Base-by-base conservation (phyloP, 2,888 invertebrate genomes). In the Hyppa rectilinea region DNA sequence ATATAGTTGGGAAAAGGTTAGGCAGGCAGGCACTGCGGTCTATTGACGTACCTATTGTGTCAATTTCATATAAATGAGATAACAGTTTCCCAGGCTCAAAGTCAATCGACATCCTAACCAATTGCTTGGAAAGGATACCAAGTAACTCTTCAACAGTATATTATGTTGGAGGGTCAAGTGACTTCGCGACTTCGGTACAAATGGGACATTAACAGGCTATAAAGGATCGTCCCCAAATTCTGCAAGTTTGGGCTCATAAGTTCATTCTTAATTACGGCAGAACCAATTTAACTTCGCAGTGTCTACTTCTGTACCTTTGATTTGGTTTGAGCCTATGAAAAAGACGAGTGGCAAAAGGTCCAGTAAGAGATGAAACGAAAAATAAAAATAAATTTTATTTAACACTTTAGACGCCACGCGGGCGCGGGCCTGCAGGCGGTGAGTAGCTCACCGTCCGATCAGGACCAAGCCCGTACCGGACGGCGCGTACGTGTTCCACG, bases 281-380 rank as follows among this genome's bases (percentile, higher is more conserved):
- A 74, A 76, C 62, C 56, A 82, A 84, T 84, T 79, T 64, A 82
- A 84, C 70, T 84, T 82, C 4, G 63, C 31, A 47, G 62, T 56
- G 26, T 29, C 14, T 65, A 31, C 26, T 61, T 63, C 29, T 47
- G 55, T 70, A 50, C 59, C 23, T 67, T 56, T 4, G 29, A 12
- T 55, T 40, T 60, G 29, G 7, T 47, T 29, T 63, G 12, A 23
- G 45, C 50, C 2, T 38, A 26, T 45, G 5, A 38, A 10, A 14
- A 36, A 62, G 40, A 20, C 6, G 9, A 36, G n/a, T 4, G 2
- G n/a, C 61, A 59, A 47, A 70, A 70, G 60, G 52, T 47, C 52
- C 7, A 34, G n/a, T 64, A 23, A 12, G 6, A 12, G 23, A 20
- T 2, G 6, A 12, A 26, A 6, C 12, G 23, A 23, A 20, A 23